phyloP scores from a whole-genome alignment of 2,797 vertebrate species.

The Lophura swinhoii region DNA sequence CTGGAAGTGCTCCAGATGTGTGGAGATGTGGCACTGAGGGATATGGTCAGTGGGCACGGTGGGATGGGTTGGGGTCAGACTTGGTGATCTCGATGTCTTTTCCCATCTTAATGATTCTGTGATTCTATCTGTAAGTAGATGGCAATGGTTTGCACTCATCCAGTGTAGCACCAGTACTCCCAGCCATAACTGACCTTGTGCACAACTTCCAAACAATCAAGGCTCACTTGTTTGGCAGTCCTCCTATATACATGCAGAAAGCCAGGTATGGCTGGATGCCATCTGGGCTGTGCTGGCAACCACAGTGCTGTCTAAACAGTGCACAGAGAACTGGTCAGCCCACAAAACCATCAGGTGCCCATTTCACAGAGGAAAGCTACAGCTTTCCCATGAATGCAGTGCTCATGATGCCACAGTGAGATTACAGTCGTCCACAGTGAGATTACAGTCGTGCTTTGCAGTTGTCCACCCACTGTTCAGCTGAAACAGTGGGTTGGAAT shows the following conservation, averaged over 20 bases:
- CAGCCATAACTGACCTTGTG: neutral
- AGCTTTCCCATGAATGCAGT: neutral
- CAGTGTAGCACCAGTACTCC: neutral
- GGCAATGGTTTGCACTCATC: neutral
- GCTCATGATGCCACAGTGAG: rapidly evolving
- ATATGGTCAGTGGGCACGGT: neutral
- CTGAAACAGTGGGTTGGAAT: neutral
- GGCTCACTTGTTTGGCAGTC: neutral
- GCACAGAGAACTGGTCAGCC: neutral
- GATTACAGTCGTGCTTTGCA: neutral
- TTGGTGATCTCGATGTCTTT: neutral
- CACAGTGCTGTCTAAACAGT: neutral
- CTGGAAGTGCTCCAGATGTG: neutral
- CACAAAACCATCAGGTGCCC: neutral
- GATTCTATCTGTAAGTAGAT: neutral
- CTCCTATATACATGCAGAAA: neutral
- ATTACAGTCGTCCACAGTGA: neutral
- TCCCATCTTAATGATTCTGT: neutral
- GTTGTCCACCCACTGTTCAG: neutral
- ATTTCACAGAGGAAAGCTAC: neutral
- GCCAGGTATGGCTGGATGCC: neutral
- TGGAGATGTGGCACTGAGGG: neutral
- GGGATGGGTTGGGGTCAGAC: neutral
- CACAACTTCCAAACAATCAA: neutral
- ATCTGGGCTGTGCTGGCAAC: neutral